Evolutionary conservation across 2,888 invertebrate species (phyloP).

Genomic region (Brenthis hecate): DNA sequence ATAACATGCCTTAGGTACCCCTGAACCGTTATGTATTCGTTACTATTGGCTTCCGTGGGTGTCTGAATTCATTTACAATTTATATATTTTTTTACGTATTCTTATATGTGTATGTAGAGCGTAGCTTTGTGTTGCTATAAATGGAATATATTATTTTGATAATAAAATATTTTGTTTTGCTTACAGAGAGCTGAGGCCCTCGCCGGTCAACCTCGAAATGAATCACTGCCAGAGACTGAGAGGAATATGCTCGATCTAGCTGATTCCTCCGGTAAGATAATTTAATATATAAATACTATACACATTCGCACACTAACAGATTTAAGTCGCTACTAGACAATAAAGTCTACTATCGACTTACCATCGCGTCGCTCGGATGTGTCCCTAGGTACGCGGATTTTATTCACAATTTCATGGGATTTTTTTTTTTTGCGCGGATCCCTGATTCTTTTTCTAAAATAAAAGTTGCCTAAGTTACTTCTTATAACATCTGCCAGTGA

Average conservation of each 20-base stretch:
- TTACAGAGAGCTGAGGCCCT: conserved; percentile 64
- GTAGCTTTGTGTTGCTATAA: conserved; percentile 15
- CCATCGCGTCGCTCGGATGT: no score
- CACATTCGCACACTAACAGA: conserved; percentile 3
- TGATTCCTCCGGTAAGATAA: conserved; percentile 64
- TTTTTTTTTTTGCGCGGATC: no score
- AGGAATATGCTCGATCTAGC: conserved; percentile 67
- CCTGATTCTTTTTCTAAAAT: no score
- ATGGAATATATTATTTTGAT: neutral
- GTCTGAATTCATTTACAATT: conserved; percentile 19
- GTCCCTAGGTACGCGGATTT: no score
- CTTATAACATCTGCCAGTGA: no score
- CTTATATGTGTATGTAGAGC: conserved; percentile 20
- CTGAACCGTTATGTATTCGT: conserved; percentile 1
- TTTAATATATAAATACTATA: neutral
- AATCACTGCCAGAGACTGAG: conserved; percentile 68
- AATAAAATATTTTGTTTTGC: conserved; percentile 1
- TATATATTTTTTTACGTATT: conserved; percentile 20
- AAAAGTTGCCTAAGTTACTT: no score
- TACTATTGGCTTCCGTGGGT: neutral
- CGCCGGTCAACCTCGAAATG: conserved; percentile 59
- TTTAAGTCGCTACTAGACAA: neutral
- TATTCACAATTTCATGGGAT: no score
- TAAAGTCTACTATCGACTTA: no score
- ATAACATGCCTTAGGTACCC: neutral